Base-by-base conservation (phyloP, 1,140 invertebrate genomes). In the Epicauta chinensis region DNA sequence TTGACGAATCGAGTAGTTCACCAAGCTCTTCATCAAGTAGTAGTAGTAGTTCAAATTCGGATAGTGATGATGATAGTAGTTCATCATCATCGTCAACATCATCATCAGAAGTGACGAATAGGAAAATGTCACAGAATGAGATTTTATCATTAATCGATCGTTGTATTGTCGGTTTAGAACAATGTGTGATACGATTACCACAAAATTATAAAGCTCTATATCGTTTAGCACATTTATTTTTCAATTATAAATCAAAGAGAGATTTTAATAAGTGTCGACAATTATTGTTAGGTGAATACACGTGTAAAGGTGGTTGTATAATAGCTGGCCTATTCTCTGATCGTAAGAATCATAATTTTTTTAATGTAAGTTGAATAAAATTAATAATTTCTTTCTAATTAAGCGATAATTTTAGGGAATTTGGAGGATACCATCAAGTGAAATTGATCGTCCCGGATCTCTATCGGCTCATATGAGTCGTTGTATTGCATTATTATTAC, bases 161-260 rank as follows among this genome's bases (percentile, higher is more conserved):
- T 30, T 70, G 68, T 44, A 56, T 70, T 16, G 32, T 43, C 16
- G 64, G 88, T 12, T 69, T 97, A 38, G 85, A 91, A 73, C 80
- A 91, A 56, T 96, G 92, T 68, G 77, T 91, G 3, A 77, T 80
- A 39, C 74, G 93, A 34, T 93, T 93, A 72, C 83, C 89, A 0
- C 87, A 90, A 59, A 92, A 97, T 73, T 96, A 95, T 69, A 97
- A 97, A 73, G 89, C 91, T 0, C 75, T 93, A 16, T 96, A 94
- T 70, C 78, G 92, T 53, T 69, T 97, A 17, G 85, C 89, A 1
- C 81, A 93, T 70, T 85, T 89, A 61, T 93, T 86, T 69, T 88
- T 86, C 64, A 78, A 86, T 51, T 89, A 86, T 17, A 78, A 82
- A 64, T 73, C 73, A 36, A 75, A 79, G 36, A 84, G 81, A 66